Evolutionary conservation across 2,888 invertebrate genomes (phyloP).

Genomic region (Tachina grossa): DNA sequence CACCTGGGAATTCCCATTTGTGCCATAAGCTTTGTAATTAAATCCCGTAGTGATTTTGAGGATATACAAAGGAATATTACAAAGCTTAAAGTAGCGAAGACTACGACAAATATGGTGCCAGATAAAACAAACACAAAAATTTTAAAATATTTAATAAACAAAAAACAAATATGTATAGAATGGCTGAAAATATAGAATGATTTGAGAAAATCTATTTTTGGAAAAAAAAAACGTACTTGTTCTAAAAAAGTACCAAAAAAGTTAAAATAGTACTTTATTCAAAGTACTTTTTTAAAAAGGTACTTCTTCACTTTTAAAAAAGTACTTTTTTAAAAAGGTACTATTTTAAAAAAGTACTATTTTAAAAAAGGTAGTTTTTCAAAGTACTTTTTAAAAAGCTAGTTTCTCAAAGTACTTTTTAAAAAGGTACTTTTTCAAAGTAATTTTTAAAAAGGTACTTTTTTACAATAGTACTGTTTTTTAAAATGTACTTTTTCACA

Average conservation of each 20-base stretch:
- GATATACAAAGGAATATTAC: slow-evolving; percentile 1
- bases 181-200: not conserved
- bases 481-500: not conserved
- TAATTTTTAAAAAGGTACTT: not conserved
- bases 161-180: not conserved
- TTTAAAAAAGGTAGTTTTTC: not conserved
- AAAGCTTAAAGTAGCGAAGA: slow-evolving; percentile 30
- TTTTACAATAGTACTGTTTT: not conserved
- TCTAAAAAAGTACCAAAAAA: not conserved
- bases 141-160: slow-evolving; percentile 40
- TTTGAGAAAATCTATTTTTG: not conserved
- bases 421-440: not conserved
- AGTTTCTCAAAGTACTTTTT: not conserved
- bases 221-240: not conserved
- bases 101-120: slow-evolving; percentile 45
- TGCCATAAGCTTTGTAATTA: slow-evolving; percentile 73
- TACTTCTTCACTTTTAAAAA: not conserved
- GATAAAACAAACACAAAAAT: slow-evolving; percentile 10
- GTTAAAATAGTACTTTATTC: too few species aligned
- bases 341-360: not conserved
- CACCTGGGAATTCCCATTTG: slow-evolving; percentile 76
- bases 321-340: not conserved
- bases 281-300: not conserved
- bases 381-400: too few species aligned
- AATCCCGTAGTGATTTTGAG: not conserved